These are phyloP conservation scores for Hoplias malabaricus DNA, from an alignment of 2,113 vertebrate genomes.

Conservation along the genomic window DNA sequence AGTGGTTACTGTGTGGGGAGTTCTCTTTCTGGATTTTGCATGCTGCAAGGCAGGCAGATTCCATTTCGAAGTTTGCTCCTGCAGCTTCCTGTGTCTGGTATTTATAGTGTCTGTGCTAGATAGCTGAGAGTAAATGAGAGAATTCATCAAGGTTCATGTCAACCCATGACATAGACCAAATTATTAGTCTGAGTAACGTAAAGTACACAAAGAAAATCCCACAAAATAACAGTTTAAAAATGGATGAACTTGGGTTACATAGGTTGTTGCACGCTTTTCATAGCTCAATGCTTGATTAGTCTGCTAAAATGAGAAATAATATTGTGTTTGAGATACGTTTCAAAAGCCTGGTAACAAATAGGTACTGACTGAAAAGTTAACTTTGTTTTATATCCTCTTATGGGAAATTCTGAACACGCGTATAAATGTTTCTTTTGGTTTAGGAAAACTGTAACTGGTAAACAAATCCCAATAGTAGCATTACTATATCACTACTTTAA, in stretches of 20 bases:
- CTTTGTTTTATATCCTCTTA: background rate
- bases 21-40: background rate
- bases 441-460: background rate
- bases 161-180: background rate
- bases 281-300: no score
- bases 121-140: background rate
- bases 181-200: background rate
- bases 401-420: background rate
- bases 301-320: no score
- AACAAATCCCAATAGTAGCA: no score
- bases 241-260: no score
- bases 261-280: no score
- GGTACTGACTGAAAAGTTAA: background rate
- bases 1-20: background rate
- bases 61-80: background rate
- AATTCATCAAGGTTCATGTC: background rate
- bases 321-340: no score
- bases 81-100: slow-evolving; percentile 21
- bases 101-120: slow-evolving; percentile 8
- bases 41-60: slow-evolving; percentile 2
- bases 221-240: no score
- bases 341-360: no score
- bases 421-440: background rate
- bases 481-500: background rate
- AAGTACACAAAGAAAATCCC: background rate